Evolutionary conservation across 2,797 vertebrate genomes (phyloP).

Genomic region (Lithobates sylvaticus): DNA sequence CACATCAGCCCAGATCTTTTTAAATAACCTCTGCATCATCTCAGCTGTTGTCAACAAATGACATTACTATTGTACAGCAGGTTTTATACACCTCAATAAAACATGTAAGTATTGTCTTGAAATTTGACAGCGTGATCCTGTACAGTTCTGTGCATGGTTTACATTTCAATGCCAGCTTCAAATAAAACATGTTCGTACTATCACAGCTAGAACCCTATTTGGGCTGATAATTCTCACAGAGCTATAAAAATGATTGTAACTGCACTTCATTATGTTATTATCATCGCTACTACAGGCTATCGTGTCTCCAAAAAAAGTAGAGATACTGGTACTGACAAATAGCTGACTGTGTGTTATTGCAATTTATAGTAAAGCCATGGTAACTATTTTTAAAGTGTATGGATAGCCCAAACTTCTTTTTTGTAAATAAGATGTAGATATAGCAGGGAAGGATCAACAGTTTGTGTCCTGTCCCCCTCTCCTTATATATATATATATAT

Average conservation of each 20-base stretch:
- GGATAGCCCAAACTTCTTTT: too few species aligned
- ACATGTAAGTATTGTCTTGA: slow-evolving; percentile 18
- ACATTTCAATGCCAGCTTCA: slow-evolving; percentile 45
- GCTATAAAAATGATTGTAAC: slow-evolving; percentile 49
- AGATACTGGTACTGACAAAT: neutral
- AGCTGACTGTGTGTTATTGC: neutral
- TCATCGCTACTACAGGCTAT: slow-evolving; percentile 23
- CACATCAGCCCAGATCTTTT: neutral
- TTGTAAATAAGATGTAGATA: too few species aligned
- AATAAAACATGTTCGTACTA: slow-evolving; percentile 49
- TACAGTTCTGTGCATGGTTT: slow-evolving; percentile 46
- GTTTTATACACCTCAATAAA: neutral
- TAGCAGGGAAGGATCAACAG: too few species aligned
- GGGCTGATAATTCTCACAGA: slow-evolving; percentile 36
- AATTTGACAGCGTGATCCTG: slow-evolving; percentile 41
- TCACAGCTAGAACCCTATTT: slow-evolving; percentile 47
- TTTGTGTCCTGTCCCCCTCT: too few species aligned
- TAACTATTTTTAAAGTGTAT: neutral
- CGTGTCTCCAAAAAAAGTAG: slow-evolving; percentile 5
- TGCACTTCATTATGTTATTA: slow-evolving; percentile 51
- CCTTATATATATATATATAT: too few species aligned
- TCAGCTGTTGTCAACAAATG: neutral
- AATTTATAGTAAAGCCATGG: neutral
- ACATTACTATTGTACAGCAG: neutral
- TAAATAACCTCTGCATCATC: neutral